Evolutionary conservation across 2,113 vertebrate genomes (phyloP).

Genomic region (Haplotaxodon microlepis): DNA sequence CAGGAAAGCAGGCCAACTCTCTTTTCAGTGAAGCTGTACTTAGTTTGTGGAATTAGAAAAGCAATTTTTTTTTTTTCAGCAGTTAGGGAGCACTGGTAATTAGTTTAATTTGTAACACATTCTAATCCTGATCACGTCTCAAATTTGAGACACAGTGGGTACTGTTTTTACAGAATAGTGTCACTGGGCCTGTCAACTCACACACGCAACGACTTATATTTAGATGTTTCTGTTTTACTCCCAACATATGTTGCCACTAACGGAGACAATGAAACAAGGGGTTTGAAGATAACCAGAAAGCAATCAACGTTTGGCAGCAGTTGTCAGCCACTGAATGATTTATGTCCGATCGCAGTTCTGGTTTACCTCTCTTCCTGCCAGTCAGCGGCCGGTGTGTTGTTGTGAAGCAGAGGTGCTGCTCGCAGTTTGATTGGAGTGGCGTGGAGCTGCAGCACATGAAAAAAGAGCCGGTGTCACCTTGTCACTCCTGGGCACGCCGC

Average conservation of each 20-base stretch:
- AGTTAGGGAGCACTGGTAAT: background rate
- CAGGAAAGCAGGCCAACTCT: conserved; percentile 1
- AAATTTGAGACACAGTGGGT: background rate
- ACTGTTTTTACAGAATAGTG: background rate
- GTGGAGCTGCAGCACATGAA: conserved; percentile 44
- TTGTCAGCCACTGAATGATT: conserved; percentile 61
- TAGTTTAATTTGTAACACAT: background rate
- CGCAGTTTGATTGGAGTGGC: conserved; percentile 47
- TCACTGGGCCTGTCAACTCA: background rate
- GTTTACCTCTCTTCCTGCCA: conserved; percentile 46
- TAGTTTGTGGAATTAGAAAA: background rate
- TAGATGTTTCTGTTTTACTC: background rate
- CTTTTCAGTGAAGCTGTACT: background rate
- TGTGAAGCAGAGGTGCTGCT: conserved; percentile 50
- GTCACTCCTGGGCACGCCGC: conserved; percentile 63
- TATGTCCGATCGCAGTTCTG: conserved; percentile 47
- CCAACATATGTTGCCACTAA: conserved; percentile 40
- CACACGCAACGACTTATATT: conserved; percentile 2
- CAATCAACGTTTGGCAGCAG: conserved; percentile 50
- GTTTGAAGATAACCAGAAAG: conserved; percentile 59
- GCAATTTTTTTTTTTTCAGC: background rate
- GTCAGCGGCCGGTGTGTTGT: conserved; percentile 33
- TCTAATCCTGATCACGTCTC: background rate
- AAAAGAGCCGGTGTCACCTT: conserved; percentile 68
- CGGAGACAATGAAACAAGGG: conserved; percentile 48